These are phyloP conservation scores for Notiomystis cincta DNA, from an alignment of 2,113 vertebrate species.

Conservation along the genomic window DNA sequence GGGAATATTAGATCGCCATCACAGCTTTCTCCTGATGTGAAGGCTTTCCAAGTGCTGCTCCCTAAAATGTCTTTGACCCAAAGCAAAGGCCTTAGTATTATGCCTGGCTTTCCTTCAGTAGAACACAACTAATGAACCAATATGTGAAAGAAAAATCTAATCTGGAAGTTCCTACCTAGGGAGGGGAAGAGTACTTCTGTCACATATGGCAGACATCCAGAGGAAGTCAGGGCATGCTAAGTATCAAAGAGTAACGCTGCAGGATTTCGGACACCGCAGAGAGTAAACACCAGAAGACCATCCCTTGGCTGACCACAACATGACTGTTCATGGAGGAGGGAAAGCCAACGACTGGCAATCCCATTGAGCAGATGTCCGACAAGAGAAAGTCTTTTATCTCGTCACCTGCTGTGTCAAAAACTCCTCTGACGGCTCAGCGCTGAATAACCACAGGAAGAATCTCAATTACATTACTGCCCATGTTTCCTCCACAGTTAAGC, in stretches of 20 bases:
- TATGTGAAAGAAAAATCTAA: background rate
- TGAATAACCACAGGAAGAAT: background rate
- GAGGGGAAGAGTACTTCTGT: background rate
- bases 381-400: background rate
- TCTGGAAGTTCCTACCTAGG: background rate
- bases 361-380: background rate
- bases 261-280: background rate
- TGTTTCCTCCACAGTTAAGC: background rate
- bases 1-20: background rate
- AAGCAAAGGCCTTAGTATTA: background rate
- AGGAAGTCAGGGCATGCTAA: background rate
- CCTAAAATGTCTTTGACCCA: background rate
- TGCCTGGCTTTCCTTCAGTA: background rate
- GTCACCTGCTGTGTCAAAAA: background rate
- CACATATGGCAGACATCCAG: background rate
- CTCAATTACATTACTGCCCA: background rate
- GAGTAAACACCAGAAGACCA: fast-evolving
- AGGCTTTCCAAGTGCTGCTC: background rate
- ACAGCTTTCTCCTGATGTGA: background rate
- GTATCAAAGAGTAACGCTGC: background rate
- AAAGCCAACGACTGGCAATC: background rate
- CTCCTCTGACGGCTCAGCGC: background rate
- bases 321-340: background rate
- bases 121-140: background rate
- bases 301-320: background rate